Base-by-base conservation (phyloP, 2,888 invertebrate genomes). In the Agonopterix subpropinquella region DNA sequence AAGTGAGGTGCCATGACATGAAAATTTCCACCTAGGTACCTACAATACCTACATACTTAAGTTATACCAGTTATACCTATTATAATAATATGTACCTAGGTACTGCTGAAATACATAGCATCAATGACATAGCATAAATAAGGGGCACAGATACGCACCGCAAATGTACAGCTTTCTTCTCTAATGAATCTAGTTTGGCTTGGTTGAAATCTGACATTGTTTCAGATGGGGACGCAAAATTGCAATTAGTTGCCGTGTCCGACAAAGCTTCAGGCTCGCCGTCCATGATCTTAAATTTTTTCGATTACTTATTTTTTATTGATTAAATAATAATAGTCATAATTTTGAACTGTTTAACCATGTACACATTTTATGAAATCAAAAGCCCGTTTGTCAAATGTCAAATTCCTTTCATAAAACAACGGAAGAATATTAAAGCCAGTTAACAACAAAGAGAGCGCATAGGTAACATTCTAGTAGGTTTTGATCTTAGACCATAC, bases 101-200 rank as follows among this genome's bases (percentile, higher is more conserved):
- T 13, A 13, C n/a, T n/a, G 13, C 18, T 37, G 37, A 37, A 37
- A 37, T 10, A 37, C n/a, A 37, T n/a, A 10, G 9, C 10, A 10
- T 37, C 4, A 4, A 36, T 42, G 13, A 13, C 28, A 8, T 11
- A 13, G 13, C 13, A 36, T 41, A 43, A 13, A 36, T 41, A 15
- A 42, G 13, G 18, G 10, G 11, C 11, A 13, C 13, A 39, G 11
- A 28, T n/a, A 47, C n/a, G 2, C 42, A 81, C 87, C 87, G 80
- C 57, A 88, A 62, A 59, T 88, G 87, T 46, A 85, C 80, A 52
- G 88, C 87, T 66, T 89, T 88, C 65, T 87, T 88, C 56, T 87
- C 87, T 53, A 87, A 65, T 15, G 85, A 77, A 60, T 87, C 87
- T 56, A 81, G 65, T 70, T 77, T 87, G 36, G 80, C 78, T 67